phyloP scores from a whole-genome alignment of 2,888 invertebrate species.

The Teleiodes luculella region DNA sequence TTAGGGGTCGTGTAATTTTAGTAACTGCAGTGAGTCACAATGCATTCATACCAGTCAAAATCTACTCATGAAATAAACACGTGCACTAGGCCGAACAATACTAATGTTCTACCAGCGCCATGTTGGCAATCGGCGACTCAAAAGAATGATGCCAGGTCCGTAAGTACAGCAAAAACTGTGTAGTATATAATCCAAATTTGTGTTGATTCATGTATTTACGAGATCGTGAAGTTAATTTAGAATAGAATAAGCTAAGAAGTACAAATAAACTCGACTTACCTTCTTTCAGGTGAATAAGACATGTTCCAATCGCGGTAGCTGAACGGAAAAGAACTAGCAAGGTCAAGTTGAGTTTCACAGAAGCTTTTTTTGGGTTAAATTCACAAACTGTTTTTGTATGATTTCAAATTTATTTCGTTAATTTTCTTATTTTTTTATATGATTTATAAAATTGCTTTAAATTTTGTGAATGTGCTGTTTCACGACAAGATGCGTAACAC shows the following conservation, averaged over 20 bases:
- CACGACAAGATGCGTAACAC: conserved; percentile 40
- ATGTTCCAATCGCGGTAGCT: conserved; percentile 88
- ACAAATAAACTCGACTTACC: conserved; percentile 81
- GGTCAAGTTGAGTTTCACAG: conserved; percentile 76
- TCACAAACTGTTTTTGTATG: conserved; percentile 25
- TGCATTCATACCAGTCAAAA: background rate
- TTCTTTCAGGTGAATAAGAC: conserved; percentile 89
- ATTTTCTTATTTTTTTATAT: conserved; percentile 44
- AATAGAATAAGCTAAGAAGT: conserved; percentile 40
- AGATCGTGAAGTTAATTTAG: conserved; percentile 30
- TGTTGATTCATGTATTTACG: conserved; percentile 17
- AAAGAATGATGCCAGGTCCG: conserved; percentile 45
- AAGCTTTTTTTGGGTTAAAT: conserved; percentile 52
- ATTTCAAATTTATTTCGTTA: conserved; percentile 23
- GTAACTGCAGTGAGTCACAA: background rate
- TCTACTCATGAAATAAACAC: conserved; percentile 48
- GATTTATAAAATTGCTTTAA: conserved; percentile 40
- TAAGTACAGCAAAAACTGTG: conserved; percentile 33
- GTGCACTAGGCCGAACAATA: conserved; percentile 61
- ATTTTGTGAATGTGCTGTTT: conserved; percentile 31
- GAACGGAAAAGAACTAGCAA: conserved; percentile 84
- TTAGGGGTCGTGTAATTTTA: background rate
- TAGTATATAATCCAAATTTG: conserved; percentile 19
- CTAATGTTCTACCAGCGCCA: conserved; percentile 73
- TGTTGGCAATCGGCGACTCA: conserved; percentile 76